Percentiles rank a stretch among this genome's conserved stretches.
Evolutionary conservation across 2,113 vertebrate genomes (phyloP).

Genomic region (Syrrhaptes paradoxus): DNA sequence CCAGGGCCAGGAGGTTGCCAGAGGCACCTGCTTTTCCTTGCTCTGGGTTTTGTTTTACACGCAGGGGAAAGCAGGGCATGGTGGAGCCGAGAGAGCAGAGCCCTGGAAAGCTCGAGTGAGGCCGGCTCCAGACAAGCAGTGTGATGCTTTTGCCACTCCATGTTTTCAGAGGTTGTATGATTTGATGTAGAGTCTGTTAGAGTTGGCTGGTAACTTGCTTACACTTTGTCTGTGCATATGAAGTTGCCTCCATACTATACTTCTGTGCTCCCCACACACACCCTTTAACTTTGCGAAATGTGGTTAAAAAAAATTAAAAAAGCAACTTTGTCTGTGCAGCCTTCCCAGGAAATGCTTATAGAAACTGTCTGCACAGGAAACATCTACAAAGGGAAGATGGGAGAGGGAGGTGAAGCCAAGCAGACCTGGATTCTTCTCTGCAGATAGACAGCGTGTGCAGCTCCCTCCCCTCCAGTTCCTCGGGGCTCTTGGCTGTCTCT

Average conservation of each 20-base stretch:
- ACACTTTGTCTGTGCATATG: background rate
- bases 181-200: constrained; percentile 4
- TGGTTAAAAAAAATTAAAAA: background rate
- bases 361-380: constrained; percentile 21
- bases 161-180: background rate
- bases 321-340: background rate
- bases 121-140: background rate
- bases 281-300: background rate
- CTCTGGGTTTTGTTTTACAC: background rate
- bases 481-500: background rate
- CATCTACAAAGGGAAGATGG: background rate
- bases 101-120: background rate
- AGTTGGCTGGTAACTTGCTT: constrained; percentile 24
- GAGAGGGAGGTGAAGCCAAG: background rate
- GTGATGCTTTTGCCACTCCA: background rate
- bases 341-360: background rate
- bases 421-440: background rate
- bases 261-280: background rate
- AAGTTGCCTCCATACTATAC: background rate
- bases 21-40: background rate
- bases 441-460: background rate
- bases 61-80: background rate
- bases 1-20: background rate
- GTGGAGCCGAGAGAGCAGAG: background rate
- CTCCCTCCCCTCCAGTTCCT: background rate